Base-by-base conservation (phyloP, 2,797 vertebrate species). In the Poecilia gillii region DNA sequence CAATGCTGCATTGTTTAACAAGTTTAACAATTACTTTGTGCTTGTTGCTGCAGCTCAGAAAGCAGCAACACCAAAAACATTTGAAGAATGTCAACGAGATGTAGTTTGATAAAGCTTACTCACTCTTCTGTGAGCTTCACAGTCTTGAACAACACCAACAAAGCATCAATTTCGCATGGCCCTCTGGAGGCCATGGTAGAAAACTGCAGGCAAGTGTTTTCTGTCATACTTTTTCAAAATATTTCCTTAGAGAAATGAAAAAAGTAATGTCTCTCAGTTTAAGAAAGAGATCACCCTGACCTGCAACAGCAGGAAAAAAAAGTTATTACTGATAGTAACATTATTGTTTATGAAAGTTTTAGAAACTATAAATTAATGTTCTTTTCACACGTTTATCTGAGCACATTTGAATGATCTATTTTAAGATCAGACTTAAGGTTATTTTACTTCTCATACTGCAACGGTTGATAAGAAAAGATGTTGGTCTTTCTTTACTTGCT, bases 21-120 rank as follows among this genome's bases (percentile, higher is more conserved):
- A 62, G 74, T 45, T 73, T 33, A 87, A 8, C 84, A 75, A 90
- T 83, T 43, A 51, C 49, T 51, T 51, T 20, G 33, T 33, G 80
- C 41, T 83, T 81, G n/a, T 74, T 82, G 47, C 88, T 91, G 62
- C 92, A 97, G 96, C 84, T 94, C 75, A 95, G 95, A 74, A 96
- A 92, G 71, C 95, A 72, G 79, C n/a, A 84, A 64, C 82, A 88
- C 72, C 31, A 16, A 18, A 28, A 57, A 3, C 81, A 79, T 80
- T 77, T 77, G 80, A 87, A 84, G 51, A 83, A 89, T 81, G 81
- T 92, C 87, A 84, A 85, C 74, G 77, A 77, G 71, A 79, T 84
- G 75, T 82, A 89, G 31, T 33, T 28, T 31, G 57, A 62, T 31
- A 31, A 31, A 72, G 74, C 68, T 74, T 82, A 75, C 9, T 18